Conservation (phyloP, 2,113 vertebrate genomes). For the Phyllopteryx taeniolatus region DNA sequence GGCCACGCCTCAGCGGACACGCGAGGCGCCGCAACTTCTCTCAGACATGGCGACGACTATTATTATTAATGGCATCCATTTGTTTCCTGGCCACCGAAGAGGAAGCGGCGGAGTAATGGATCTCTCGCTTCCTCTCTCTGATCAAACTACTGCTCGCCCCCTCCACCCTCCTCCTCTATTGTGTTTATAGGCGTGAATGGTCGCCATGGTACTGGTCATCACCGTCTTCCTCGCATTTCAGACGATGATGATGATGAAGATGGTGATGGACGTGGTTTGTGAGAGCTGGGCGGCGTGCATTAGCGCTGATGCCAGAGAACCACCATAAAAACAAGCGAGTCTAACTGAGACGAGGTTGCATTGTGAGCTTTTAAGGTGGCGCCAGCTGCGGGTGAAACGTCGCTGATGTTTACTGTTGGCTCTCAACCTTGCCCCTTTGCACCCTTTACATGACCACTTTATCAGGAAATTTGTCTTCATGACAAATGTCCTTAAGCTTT, state of each 20-base stretch:
- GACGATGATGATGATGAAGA: neutral
- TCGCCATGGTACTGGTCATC: conserved; percentile 17
- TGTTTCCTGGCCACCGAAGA: conserved; percentile 47
- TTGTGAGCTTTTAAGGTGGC: neutral
- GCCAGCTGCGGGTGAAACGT: neutral
- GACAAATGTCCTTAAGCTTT: neutral
- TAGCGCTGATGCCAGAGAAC: neutral
- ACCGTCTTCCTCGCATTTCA: conserved; percentile 24
- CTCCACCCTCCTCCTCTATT: conserved; percentile 5
- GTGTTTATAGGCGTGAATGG: conserved; percentile 13
- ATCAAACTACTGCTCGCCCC: conserved; percentile 32
- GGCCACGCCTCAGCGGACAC: neutral
- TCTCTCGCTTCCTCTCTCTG: conserved; percentile 14
- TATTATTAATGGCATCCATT: conserved; percentile 65
- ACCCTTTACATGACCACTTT: neutral
- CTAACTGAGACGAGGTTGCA: neutral
- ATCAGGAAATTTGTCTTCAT: neutral
- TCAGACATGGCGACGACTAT: conserved; percentile 15
- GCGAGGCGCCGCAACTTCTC: neutral
- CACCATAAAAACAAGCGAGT: neutral
- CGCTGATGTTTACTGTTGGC: neutral
- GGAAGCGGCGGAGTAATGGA: conserved; percentile 61
- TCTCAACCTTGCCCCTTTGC: neutral
- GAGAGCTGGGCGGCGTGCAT: conserved; percentile 1
- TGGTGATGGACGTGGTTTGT: neutral